phyloP scores from a whole-genome alignment of 2,113 vertebrate genomes.

The Tragelaphus buxtoni region DNA sequence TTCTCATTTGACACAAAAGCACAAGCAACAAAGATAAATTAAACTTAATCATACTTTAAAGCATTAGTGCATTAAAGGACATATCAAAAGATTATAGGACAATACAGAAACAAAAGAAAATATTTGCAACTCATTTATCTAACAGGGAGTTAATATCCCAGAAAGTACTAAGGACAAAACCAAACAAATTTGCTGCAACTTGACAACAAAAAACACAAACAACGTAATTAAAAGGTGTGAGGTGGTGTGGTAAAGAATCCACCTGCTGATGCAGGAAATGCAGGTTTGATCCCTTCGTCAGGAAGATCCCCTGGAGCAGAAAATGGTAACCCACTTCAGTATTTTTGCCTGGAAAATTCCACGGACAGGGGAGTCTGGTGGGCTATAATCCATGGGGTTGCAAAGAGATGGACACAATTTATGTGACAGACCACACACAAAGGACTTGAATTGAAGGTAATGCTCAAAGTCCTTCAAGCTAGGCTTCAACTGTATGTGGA shows the following conservation, averaged over 20 bases:
- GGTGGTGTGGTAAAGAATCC: background rate
- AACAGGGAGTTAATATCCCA: background rate
- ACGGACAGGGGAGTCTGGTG: background rate
- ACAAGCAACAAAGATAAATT: background rate
- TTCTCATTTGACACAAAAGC: background rate
- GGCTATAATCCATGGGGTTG: background rate
- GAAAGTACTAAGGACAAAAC: background rate
- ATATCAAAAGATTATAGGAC: background rate
- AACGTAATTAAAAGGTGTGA: background rate
- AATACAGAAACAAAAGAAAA: background rate
- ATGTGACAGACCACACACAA: background rate
- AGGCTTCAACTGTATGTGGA: background rate
- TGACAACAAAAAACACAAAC: background rate
- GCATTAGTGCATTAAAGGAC: background rate
- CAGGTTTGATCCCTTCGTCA: background rate
- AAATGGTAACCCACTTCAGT: background rate
- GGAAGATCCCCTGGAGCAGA: background rate
- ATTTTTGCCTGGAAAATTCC: background rate
- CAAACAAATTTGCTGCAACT: background rate
- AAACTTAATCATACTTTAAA: background rate
- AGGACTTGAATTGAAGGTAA: background rate
- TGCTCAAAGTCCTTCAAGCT: background rate
- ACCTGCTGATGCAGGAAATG: background rate
- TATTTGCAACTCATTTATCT: background rate
- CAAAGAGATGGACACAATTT: background rate